phyloP scores from a whole-genome alignment of 2,113 vertebrate species.

The Prolemur simus region DNA sequence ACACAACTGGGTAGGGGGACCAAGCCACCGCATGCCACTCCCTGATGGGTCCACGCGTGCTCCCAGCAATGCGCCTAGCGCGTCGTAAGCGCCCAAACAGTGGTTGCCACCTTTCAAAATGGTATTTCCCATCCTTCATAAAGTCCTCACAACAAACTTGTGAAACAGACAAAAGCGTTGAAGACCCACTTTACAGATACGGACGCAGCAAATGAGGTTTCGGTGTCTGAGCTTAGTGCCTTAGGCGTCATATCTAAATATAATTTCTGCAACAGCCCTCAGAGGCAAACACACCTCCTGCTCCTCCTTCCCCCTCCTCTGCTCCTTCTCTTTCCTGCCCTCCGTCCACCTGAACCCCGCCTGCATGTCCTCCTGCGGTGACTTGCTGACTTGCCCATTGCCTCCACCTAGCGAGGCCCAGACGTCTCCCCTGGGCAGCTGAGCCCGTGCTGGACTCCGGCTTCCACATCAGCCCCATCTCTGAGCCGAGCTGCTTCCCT shows the following conservation, averaged over 20 bases:
- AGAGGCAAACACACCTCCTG: background rate
- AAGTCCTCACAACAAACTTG: background rate
- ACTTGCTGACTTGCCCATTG: background rate
- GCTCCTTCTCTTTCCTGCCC: background rate
- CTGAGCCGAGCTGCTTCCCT: background rate
- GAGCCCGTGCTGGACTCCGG: background rate
- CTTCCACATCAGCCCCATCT: no score
- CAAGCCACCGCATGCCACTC: background rate
- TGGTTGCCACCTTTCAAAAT: background rate
- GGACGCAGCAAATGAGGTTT: background rate
- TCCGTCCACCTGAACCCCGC: background rate
- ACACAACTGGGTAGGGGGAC: no score
- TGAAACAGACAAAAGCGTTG: background rate
- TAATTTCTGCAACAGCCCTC: no score
- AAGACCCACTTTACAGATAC: background rate
- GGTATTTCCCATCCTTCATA: background rate
- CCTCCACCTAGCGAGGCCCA: background rate
- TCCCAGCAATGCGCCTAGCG: background rate
- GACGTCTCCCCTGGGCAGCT: fast-evolving
- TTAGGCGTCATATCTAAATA: background rate
- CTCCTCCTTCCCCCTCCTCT: background rate
- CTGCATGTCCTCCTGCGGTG: background rate
- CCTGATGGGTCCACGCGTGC: background rate
- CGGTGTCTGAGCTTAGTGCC: background rate
- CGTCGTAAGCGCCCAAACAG: background rate